phyloP scores from a whole-genome alignment of 1,140 invertebrate genomes.

The Cryptotermes secundus region DNA sequence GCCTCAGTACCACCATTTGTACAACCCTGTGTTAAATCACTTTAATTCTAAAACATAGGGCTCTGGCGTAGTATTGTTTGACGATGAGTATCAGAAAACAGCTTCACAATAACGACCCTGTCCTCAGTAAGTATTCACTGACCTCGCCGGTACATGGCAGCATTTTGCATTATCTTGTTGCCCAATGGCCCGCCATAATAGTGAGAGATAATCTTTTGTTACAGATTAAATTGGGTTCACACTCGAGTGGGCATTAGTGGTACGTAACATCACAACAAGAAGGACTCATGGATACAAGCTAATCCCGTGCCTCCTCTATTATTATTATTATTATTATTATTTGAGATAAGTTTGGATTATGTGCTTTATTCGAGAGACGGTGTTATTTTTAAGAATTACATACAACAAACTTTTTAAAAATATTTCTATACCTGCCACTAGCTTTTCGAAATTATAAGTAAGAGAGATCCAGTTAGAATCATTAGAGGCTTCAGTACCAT shows the following conservation, averaged over 20 bases:
- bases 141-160: neutral
- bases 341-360: too few relatives aligned
- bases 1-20: too few relatives aligned
- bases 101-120: neutral
- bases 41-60: neutral
- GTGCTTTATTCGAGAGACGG: too few relatives aligned
- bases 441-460: too few relatives aligned
- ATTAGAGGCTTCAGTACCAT: too few relatives aligned
- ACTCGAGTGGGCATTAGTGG: neutral
- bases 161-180: slow-evolving; percentile 15
- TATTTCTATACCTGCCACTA: too few relatives aligned
- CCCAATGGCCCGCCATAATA: neutral
- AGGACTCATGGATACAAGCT: neutral
- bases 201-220: neutral
- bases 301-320: neutral
- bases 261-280: neutral
- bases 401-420: too few relatives aligned
- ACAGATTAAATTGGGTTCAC: slow-evolving; percentile 9
- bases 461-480: too few relatives aligned
- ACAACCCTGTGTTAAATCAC: neutral
- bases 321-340: too few relatives aligned
- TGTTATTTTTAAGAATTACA: too few relatives aligned
- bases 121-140: neutral
- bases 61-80: neutral
- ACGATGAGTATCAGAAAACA: neutral